Evolutionary conservation across 2,888 invertebrate genomes (phyloP).

Genomic region (Phymatocera aterrima): DNA sequence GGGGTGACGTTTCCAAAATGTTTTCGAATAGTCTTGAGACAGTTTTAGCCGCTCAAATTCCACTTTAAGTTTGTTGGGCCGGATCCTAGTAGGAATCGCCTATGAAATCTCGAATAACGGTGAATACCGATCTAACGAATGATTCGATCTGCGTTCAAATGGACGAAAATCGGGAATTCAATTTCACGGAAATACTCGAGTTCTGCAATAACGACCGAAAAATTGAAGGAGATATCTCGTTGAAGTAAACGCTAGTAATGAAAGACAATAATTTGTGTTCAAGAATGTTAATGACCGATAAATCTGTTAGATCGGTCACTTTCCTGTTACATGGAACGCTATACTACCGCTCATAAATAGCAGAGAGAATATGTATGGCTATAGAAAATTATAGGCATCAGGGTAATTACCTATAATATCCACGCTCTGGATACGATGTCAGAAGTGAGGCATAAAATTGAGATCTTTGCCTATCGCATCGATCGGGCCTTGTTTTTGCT

Average conservation of each 20-base stretch:
- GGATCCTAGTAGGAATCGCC: slow-evolving; percentile 1
- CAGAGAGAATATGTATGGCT: slow-evolving; percentile 55
- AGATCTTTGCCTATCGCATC: slow-evolving; percentile 26
- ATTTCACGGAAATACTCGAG: background rate
- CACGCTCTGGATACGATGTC: slow-evolving; percentile 16
- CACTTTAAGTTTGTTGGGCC: background rate
- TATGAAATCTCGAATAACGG: slow-evolving; percentile 4
- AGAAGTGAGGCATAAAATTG: slow-evolving; percentile 21
- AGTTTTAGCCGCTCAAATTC: slow-evolving; percentile 29
- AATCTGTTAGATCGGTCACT: background rate
- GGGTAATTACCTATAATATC: slow-evolving; percentile 57
- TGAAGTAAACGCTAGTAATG: background rate
- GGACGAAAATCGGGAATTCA: background rate
- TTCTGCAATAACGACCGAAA: background rate
- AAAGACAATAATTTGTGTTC: background rate
- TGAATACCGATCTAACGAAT: background rate
- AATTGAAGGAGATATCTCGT: too few relatives aligned
- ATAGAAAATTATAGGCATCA: slow-evolving; percentile 58
- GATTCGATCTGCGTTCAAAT: background rate
- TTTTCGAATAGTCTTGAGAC: slow-evolving; percentile 21
- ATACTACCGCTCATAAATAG: slow-evolving; percentile 55
- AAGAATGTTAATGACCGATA: background rate
- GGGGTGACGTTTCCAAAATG: slow-evolving; percentile 36
- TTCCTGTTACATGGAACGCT: slow-evolving; percentile 52
- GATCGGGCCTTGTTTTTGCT: slow-evolving; percentile 30